Percentiles rank a stretch among this genome's conserved stretches.
Evolutionary conservation across 2,888 invertebrate species (phyloP).

Genomic region (Nezara viridula): DNA sequence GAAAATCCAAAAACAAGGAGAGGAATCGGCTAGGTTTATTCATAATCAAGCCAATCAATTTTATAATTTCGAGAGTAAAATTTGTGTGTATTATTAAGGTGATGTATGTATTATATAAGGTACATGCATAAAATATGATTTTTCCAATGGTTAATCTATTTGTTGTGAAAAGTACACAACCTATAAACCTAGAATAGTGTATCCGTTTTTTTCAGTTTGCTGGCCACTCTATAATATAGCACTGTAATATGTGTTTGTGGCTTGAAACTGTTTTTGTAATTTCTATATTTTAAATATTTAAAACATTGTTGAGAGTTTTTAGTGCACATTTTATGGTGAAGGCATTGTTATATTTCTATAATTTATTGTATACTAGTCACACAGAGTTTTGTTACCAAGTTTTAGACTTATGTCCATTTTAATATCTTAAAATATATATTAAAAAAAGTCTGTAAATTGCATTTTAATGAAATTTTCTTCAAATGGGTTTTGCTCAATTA

Average conservation of each 20-base stretch:
- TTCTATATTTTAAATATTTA: neutral
- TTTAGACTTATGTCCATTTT: neutral
- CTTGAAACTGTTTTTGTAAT: neutral
- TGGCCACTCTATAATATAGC: neutral
- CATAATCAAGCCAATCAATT: neutral
- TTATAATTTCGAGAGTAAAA: neutral
- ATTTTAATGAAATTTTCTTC: neutral
- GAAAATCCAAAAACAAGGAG: neutral
- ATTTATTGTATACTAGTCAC: neutral
- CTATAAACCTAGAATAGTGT: neutral
- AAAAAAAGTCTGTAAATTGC: conserved; percentile 8
- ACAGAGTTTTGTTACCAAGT: neutral
- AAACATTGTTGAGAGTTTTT: neutral
- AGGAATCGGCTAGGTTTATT: neutral
- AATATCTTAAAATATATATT: neutral
- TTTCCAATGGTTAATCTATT: neutral
- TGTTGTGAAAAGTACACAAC: neutral
- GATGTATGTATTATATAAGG: too few species aligned
- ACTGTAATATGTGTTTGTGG: neutral
- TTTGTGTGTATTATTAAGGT: too few species aligned
- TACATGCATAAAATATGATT: neutral
- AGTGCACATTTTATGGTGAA: neutral
- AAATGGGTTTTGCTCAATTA: conserved; percentile 12
- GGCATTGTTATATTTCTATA: neutral
- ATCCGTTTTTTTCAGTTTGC: neutral